Evolutionary conservation across 2,888 invertebrate species (phyloP).

Genomic region (Mythimna vitellina): DNA sequence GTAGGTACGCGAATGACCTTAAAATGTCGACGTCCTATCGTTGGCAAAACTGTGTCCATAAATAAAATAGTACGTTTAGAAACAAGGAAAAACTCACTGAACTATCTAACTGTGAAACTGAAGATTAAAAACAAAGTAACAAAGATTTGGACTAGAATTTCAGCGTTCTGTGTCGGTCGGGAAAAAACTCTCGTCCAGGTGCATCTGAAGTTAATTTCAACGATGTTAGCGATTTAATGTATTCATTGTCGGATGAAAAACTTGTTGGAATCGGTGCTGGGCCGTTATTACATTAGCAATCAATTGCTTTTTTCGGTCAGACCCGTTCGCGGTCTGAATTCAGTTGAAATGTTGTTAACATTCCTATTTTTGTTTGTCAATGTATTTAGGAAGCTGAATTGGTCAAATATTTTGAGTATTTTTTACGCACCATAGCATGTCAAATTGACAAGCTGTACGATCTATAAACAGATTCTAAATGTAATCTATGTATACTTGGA

Average conservation of each 20-base stretch:
- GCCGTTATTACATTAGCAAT: constrained; percentile 42
- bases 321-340: constrained; percentile 2
- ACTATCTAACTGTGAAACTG: constrained; percentile 55
- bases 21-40: constrained; percentile 64
- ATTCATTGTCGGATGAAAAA: constrained; percentile 23
- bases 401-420: background rate
- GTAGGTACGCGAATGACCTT: constrained; percentile 60
- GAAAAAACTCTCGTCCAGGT: constrained; percentile 29
- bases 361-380: constrained; percentile 13
- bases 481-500: background rate
- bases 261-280: constrained; percentile 18
- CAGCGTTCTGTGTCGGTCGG: background rate
- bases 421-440: background rate
- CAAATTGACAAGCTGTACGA: constrained; percentile 7
- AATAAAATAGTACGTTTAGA: constrained; percentile 63
- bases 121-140: constrained; percentile 45
- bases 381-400: constrained; percentile 10
- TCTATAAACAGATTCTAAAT: constrained; percentile 9
- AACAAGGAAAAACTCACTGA: constrained; percentile 56
- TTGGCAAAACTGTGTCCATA: constrained; percentile 63
- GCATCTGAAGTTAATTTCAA: constrained; percentile 42
- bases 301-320: constrained; percentile 23
- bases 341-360: background rate
- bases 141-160: constrained; percentile 39
- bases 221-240: constrained; percentile 33